A percentile compares a stretch with the other conserved stretches of the same genome.
Conservation (phyloP, 37 sponge, comb jelly and placozoan genomes). For the Lycopodina hypogea region DNA sequence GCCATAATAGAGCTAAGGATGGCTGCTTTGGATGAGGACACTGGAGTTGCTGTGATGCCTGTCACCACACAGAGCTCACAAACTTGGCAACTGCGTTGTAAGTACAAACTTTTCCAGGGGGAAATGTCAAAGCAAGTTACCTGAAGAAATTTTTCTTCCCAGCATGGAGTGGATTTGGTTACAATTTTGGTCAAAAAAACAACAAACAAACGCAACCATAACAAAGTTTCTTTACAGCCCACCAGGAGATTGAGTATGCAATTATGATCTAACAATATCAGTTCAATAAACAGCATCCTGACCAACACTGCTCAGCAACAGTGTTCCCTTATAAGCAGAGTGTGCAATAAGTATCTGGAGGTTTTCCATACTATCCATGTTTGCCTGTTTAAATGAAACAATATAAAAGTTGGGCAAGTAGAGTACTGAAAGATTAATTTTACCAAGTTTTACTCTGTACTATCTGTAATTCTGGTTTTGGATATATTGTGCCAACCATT, state of each 20-base stretch:
- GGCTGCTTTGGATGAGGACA: slow-evolving; percentile 23
- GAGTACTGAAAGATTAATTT: slow-evolving; percentile 32
- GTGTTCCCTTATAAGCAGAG: neutral
- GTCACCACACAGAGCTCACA: slow-evolving; percentile 34
- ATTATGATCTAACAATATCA: slow-evolving; percentile 44
- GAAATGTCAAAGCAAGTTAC: neutral
- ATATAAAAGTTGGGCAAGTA: slow-evolving; percentile 20
- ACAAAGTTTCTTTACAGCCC: slow-evolving; percentile 29
- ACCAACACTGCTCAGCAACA: slow-evolving; percentile 33
- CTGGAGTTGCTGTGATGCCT: slow-evolving; percentile 46
- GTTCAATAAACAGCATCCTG: slow-evolving; percentile 28
- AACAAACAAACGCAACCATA: no score
- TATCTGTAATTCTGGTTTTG: slow-evolving; percentile 1
- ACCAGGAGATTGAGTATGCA: slow-evolving; percentile 28
- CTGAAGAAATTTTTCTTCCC: slow-evolving; percentile 10
- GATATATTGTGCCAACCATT: neutral
- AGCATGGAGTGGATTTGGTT: slow-evolving; percentile 26
- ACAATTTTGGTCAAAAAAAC: slow-evolving; percentile 57
- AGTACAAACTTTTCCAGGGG: slow-evolving; percentile 9
- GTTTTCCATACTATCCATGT: neutral
- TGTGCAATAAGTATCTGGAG: no score
- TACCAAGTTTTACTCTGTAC: neutral
- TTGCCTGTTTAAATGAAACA: slow-evolving; percentile 14
- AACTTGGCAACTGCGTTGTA: slow-evolving; percentile 28
- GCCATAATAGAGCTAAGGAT: neutral